Conservation (phyloP, 37 sponge, comb jelly and placozoan species). For the Axinella damicornis region DNA sequence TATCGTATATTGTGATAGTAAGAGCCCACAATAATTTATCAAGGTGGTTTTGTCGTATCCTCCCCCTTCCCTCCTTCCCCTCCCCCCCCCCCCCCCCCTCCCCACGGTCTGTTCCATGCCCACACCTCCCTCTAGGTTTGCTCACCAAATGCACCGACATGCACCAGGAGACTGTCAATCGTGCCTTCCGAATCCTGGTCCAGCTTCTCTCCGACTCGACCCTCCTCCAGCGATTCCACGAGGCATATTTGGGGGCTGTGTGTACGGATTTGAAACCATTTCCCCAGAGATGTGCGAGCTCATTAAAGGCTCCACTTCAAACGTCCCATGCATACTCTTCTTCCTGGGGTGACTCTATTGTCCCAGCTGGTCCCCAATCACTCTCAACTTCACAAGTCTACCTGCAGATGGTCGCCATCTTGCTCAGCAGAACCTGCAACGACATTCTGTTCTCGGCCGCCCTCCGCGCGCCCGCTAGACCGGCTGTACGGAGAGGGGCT, state of each 20-base stretch:
- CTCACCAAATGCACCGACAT: slow-evolving; percentile 46
- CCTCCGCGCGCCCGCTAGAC: no score
- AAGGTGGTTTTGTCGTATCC: no score
- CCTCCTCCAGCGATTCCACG: slow-evolving; percentile 44
- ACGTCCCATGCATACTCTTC: not conserved
- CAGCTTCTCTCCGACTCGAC: slow-evolving; percentile 56
- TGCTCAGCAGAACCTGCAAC: slow-evolving; percentile 54
- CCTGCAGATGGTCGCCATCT: slow-evolving; percentile 58
- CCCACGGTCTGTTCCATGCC: not conserved
- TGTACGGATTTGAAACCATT: slow-evolving; percentile 46
- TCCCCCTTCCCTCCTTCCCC: not conserved
- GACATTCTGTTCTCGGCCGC: slow-evolving; percentile 65
- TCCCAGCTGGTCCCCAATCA: slow-evolving; percentile 71
- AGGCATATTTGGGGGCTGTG: slow-evolving; percentile 65
- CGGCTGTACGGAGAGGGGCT: no score
- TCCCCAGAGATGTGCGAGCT: slow-evolving; percentile 32
- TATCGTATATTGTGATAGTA: no score
- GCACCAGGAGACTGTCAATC: slow-evolving; percentile 74
- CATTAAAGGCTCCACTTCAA: not conserved
- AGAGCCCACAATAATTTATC: no score
- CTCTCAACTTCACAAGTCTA: slow-evolving; percentile 45
- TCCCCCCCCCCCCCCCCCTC: not conserved
- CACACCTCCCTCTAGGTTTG: slow-evolving; percentile 45
- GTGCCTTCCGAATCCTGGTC: slow-evolving; percentile 74
- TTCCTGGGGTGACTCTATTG: slow-evolving; percentile 43